Base-by-base conservation (phyloP, 2,113 vertebrate genomes). In the Polyodon spathula region DNA sequence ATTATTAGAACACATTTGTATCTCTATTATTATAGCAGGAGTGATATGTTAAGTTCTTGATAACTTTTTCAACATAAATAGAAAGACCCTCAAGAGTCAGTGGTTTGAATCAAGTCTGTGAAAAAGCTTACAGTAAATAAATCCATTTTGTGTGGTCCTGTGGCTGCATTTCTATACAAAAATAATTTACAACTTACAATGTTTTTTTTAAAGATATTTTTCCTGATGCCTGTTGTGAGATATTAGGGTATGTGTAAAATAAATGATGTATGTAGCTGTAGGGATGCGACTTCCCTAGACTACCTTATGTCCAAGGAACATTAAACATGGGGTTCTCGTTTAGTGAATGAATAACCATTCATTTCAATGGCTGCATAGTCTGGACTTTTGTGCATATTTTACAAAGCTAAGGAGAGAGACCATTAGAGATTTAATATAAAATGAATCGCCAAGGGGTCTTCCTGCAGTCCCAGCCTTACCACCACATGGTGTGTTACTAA, bases 381-480 rank as follows among this genome's bases (percentile, higher is more conserved):
- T 82, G 93, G 94, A 96, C 93, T 91, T 93, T 71, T 84, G 89
- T 92, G 94, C 93, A 95, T 96, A 95, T 98, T 94, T 96, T 97
- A 88, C 87, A 89, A 92, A 89, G 79, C 83, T 91, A 89, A 86
- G 90, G 78, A 91, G 87, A 89, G 84, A 90, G 88, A 87, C 92
- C 93, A 97, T 98, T 98, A 98, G 92, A 90, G 90, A 94, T 92
- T 97, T 97, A 96, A 94, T 95, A 97, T 93, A 94, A 94, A 97
- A 97, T 94, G 94, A 96, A 97, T 97, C 92, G 92, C 94, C 93
- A 94, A 91, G 88, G 94, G 95, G 93, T 90, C 88, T 89, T 91
- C 86, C 91, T 87, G 86, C 89, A 91, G 88, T 89, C 89, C 90
- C 88, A 86, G 90, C 90, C 90, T 92, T 86, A 88, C 90, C 92